phyloP scores from a whole-genome alignment of 2,797 vertebrate species.

The Pitangus sulphuratus region DNA sequence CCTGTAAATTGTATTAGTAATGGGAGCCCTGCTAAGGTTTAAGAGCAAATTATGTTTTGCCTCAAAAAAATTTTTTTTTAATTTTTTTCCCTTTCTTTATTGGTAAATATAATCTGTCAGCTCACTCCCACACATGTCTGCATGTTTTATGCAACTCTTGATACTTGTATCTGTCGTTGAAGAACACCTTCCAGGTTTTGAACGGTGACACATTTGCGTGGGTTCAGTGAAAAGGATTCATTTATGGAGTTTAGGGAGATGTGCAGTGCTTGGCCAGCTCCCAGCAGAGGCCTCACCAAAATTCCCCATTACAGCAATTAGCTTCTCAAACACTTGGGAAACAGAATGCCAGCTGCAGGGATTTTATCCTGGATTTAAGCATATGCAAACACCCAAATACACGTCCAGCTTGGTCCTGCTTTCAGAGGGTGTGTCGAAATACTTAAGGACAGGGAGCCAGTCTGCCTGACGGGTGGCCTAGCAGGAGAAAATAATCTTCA shows the following conservation, averaged over 20 bases:
- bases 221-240: constrained; percentile 54
- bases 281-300: constrained; percentile 62
- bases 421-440: neutral
- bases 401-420: neutral
- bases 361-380: constrained; percentile 26
- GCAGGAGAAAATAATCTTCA: constrained; percentile 15
- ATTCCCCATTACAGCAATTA: constrained; percentile 62
- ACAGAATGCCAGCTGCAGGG: neutral
- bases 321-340: constrained; percentile 41
- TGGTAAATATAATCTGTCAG: constrained; percentile 72
- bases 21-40: constrained; percentile 41
- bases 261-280: constrained; percentile 46
- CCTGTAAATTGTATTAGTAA: constrained; percentile 53
- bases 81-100: constrained; percentile 33
- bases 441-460: neutral
- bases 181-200: constrained; percentile 30
- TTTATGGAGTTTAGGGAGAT: constrained; percentile 43
- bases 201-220: constrained; percentile 16
- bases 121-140: constrained; percentile 27
- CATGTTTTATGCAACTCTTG: constrained; percentile 18
- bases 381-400: neutral
- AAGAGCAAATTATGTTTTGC: constrained; percentile 75
- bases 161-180: constrained; percentile 36
- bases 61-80: constrained; percentile 49
- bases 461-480: neutral